These are phyloP conservation scores for Thaumetopoea pityocampa DNA, from an alignment of 1,140 invertebrate species.

Conservation along the genomic window DNA sequence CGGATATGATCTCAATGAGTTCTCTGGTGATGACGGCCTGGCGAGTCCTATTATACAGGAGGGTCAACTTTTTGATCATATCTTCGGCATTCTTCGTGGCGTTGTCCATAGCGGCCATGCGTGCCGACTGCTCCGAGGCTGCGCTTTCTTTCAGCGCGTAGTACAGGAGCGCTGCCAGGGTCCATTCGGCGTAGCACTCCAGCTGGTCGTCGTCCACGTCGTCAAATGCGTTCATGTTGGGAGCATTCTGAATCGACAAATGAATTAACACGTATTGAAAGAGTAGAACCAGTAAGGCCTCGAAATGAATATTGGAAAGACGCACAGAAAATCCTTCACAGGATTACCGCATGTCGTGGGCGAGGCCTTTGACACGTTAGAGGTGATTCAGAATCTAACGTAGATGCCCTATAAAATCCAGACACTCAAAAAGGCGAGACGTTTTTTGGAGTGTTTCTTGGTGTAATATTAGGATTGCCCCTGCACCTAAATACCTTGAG, in stretches of 20 bases:
- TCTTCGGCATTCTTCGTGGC: constrained; percentile 99
- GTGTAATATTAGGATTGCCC: too few species aligned
- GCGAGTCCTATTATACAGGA: constrained; percentile 98
- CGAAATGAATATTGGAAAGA: too few species aligned
- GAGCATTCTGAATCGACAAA: constrained; percentile 76
- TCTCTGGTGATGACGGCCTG: constrained; percentile 99
- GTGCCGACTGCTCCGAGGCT: constrained; percentile 96
- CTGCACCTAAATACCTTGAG: too few species aligned
- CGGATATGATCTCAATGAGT: constrained; percentile 99
- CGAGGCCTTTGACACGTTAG: too few species aligned
- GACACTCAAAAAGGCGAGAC: too few species aligned
- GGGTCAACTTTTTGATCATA: constrained; percentile 97
- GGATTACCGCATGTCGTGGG: too few species aligned
- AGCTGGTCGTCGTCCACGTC: constrained; percentile 93
- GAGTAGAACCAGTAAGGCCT: too few species aligned
- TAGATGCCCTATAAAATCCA: too few species aligned
- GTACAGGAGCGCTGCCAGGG: constrained; percentile 92
- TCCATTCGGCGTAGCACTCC: constrained; percentile 95
- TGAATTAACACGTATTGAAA: too few species aligned
- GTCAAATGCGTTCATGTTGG: constrained; percentile 89
- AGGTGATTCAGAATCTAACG: too few species aligned
- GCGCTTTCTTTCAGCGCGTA: constrained; percentile 97
- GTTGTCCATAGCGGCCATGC: constrained; percentile 99
- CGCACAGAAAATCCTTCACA: too few species aligned
- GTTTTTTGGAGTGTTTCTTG: too few species aligned